phyloP scores from a whole-genome alignment of 2,113 vertebrate genomes.

The Syngnathoides biaculeatus region DNA sequence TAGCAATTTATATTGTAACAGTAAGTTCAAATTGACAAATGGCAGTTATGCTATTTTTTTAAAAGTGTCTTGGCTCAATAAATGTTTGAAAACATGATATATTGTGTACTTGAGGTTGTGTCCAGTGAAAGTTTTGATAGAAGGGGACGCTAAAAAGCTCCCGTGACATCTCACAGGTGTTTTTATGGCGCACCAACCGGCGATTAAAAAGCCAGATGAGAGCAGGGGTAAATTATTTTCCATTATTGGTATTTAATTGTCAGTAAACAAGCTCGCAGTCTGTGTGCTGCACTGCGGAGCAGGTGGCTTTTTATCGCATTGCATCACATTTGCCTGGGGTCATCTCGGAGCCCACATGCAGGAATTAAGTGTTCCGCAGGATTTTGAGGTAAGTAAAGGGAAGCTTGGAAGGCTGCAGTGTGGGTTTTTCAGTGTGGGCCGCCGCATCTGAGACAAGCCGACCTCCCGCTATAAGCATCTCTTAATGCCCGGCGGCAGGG shows the following conservation, averaged over 20 bases:
- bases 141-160: not conserved
- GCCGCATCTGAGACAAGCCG: conserved; percentile 62
- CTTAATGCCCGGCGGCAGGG: conserved; percentile 71
- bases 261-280: conserved; percentile 35
- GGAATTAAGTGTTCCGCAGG: conserved; percentile 49
- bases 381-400: conserved; percentile 46
- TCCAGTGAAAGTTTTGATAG: too few relatives aligned
- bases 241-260: conserved; percentile 6
- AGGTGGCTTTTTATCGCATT: conserved; percentile 49
- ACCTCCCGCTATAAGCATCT: conserved; percentile 66
- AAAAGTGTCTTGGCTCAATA: too few relatives aligned
- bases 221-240: not conserved
- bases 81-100: too few relatives aligned
- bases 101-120: too few relatives aligned
- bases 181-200: not conserved
- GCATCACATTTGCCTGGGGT: conserved; percentile 50
- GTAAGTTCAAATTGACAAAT: too few relatives aligned
- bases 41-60: too few relatives aligned
- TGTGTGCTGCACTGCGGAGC: conserved; percentile 41
- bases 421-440: conserved; percentile 49
- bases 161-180: not conserved
- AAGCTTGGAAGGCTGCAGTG: conserved; percentile 40
- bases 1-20: too few relatives aligned
- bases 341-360: conserved; percentile 35
- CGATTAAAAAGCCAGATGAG: conserved; percentile 38